Base-by-base conservation (phyloP, 2,888 invertebrate genomes). In the Andrena chrysosceles region DNA sequence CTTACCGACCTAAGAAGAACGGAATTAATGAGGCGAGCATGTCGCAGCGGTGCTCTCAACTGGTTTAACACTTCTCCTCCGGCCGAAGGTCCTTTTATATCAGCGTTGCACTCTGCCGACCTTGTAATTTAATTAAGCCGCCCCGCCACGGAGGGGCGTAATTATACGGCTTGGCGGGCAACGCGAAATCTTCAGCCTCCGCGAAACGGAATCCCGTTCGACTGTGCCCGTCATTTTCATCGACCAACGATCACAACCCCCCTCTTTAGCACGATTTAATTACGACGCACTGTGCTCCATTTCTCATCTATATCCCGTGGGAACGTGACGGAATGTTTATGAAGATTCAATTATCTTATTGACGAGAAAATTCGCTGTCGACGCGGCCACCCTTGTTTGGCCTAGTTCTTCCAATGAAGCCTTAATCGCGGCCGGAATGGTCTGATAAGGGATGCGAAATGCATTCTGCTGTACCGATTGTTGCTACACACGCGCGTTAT, bases 1-100 rank as follows among this genome's bases (percentile, higher is more conserved):
- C 76, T 80, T 74, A 85, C 89, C 81, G 67, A 89, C 89, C 85
- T 81, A 88, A 69, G 77, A 89, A 87, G 74, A 88, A 86, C 63
- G 88, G 88, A 66, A 89, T 87, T 69, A 89, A 78, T 63, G 81
- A 64, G 73, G 63, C 85, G 79, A 85, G 77, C 89, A 89, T 89
- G 73, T 80, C 71, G 86, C 67, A 56, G 73, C 78, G 67, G 75
- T 54, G 71, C 75, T 64, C 62, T 70, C 74, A 77, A 89, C 75
- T 75, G 80, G 78, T 89, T 89, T 87, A 82, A 86, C 77, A 74
- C 70, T 81, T 71, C 79, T 86, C 81, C 83, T 85, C 64, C 68
- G 71, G 82, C 70, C 72, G 83, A 85, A 84, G 74, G 80, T 78
- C 77, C 87, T 87, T 85, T 87, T 89, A 89, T 86, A 87, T 84